These are phyloP conservation scores for Labia minor DNA, from an alignment of 2,888 invertebrate species.

Conservation along the genomic window DNA sequence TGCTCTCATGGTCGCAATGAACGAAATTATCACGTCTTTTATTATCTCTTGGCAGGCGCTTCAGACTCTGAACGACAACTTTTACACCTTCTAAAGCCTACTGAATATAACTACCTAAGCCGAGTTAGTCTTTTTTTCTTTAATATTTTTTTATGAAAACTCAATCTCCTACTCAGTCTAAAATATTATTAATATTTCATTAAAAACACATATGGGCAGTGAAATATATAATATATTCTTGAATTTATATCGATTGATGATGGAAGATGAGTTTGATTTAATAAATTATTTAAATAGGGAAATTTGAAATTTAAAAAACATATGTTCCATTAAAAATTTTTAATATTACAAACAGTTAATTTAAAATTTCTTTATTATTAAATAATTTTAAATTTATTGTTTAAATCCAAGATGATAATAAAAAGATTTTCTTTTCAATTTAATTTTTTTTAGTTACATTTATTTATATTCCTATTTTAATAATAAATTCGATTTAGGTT, in stretches of 20 bases:
- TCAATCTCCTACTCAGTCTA: neutral
- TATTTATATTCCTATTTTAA: no score
- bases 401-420: no score
- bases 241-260: neutral
- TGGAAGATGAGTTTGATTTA: neutral
- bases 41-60: constrained; percentile 85
- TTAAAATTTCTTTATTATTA: no score
- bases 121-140: constrained; percentile 41
- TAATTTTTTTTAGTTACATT: no score
- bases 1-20: constrained; percentile 89
- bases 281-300: no score
- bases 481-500: no score
- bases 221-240: neutral
- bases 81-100: constrained; percentile 70
- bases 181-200: neutral
- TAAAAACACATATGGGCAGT: neutral
- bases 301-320: no score
- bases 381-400: no score
- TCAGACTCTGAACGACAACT: constrained; percentile 70
- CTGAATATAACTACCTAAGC: constrained; percentile 85
- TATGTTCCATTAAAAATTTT: no score
- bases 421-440: no score
- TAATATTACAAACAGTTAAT: no score
- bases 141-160: constrained; percentile 2
- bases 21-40: constrained; percentile 95